Percentiles rank a stretch among this genome's conserved stretches.
Evolutionary conservation across 2,113 vertebrate genomes (phyloP).

Genomic region (Numida meleagris): DNA sequence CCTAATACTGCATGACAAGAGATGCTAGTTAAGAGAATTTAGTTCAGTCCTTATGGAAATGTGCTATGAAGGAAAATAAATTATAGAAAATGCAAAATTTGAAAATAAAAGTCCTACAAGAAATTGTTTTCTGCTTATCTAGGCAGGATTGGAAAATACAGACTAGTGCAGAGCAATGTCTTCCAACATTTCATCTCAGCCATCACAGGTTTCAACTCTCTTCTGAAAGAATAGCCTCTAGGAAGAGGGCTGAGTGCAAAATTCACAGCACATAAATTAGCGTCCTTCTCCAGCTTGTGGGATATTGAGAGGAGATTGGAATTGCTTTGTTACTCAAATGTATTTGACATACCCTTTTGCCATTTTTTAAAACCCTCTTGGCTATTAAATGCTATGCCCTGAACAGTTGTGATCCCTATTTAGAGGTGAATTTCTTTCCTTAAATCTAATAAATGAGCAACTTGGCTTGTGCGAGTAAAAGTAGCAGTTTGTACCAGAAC

Average conservation of each 20-base stretch:
- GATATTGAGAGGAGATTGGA: slow-evolving; percentile 60
- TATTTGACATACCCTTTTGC: slow-evolving; percentile 44
- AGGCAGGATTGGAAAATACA: background rate
- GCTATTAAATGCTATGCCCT: slow-evolving; percentile 50
- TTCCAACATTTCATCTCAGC: slow-evolving; percentile 38
- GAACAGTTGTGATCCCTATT: slow-evolving; percentile 41
- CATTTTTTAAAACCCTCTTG: slow-evolving; percentile 42
- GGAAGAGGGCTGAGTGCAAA: slow-evolving; percentile 55
- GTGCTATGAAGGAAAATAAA: background rate
- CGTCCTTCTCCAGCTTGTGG: slow-evolving; percentile 57
- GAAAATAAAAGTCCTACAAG: background rate
- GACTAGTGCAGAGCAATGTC: background rate
- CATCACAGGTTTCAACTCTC: slow-evolving; percentile 3
- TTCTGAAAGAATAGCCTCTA: slow-evolving; percentile 64
- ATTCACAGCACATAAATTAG: slow-evolving; percentile 68
- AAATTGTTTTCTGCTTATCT: background rate
- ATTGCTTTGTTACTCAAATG: slow-evolving; percentile 65
- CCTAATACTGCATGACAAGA: background rate
- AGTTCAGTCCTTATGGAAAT: background rate
- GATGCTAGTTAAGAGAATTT: background rate
- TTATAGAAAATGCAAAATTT: background rate
- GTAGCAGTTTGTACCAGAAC: background rate
- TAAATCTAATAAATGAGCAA: slow-evolving; percentile 43
- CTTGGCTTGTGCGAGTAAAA: background rate
- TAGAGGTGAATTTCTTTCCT: slow-evolving; percentile 59